phyloP scores from a whole-genome alignment of 2,797 vertebrate species.

The Hephaestus fuliginosus region DNA sequence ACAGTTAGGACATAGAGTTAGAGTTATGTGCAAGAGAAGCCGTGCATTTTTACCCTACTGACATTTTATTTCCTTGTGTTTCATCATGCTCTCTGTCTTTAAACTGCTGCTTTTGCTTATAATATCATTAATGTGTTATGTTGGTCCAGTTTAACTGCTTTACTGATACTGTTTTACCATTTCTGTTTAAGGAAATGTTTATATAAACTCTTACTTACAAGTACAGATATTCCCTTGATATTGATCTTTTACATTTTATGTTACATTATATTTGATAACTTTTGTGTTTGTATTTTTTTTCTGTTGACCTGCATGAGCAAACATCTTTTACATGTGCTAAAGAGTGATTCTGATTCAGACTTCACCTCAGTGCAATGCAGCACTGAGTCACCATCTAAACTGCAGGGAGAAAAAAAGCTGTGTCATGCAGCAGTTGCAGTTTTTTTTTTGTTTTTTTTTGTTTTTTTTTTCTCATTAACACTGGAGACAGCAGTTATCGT shows the following conservation, averaged over 20 bases:
- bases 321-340: neutral
- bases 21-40: neutral
- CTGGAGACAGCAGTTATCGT: neutral
- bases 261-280: too few species aligned
- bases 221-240: neutral
- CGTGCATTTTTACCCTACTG: neutral
- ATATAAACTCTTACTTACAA: neutral
- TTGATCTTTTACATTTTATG: neutral
- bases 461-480: neutral
- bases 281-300: neutral
- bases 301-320: neutral
- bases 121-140: neutral
- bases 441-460: constrained; percentile 17
- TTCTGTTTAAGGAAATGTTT: neutral
- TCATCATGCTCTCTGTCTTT: neutral
- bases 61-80: neutral
- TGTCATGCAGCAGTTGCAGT: constrained; percentile 36
- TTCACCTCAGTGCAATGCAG: neutral
- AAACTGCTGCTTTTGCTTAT: neutral
- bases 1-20: neutral
- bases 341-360: neutral
- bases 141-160: neutral
- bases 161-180: neutral
- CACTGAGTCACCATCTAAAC: neutral
- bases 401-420: constrained; percentile 25